These are phyloP conservation scores for Charina bottae DNA, from an alignment of 2,113 vertebrate genomes.

Conservation along the genomic window DNA sequence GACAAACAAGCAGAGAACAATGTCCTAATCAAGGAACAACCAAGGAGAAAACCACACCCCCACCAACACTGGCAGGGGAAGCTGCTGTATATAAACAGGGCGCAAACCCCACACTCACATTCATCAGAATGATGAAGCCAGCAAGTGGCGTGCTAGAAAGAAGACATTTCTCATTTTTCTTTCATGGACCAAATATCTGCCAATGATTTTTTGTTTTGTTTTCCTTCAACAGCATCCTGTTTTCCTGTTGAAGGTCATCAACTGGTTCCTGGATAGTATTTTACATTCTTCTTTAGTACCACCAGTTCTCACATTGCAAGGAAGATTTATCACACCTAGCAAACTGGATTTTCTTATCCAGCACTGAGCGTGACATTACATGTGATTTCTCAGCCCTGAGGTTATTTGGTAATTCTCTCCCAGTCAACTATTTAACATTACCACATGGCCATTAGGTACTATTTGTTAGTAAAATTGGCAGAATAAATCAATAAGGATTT, in stretches of 20 bases:
- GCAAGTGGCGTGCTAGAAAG: neutral
- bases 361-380: slow-evolving; percentile 20
- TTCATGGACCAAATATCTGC: neutral
- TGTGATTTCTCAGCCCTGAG: slow-evolving; percentile 38
- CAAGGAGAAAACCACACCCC: too few species aligned
- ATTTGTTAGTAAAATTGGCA: neutral
- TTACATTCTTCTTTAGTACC: slow-evolving; percentile 35
- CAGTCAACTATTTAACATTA: slow-evolving; percentile 9
- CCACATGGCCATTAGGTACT: slow-evolving; percentile 23
- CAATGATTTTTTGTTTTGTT: neutral
- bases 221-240: neutral
- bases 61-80: too few species aligned
- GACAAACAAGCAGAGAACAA: too few species aligned
- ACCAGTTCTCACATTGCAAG: slow-evolving; percentile 15
- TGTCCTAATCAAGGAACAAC: too few species aligned
- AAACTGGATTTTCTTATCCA: slow-evolving; percentile 44
- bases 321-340: slow-evolving; percentile 37
- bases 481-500: slow-evolving; percentile 1
- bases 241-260: slow-evolving; percentile 31
- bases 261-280: slow-evolving; percentile 20
- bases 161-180: neutral
- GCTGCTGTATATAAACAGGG: too few species aligned
- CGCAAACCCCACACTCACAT: too few species aligned
- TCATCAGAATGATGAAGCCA: neutral
- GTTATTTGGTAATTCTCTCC: slow-evolving; percentile 4